Evolutionary conservation across 2,113 vertebrate species (phyloP).

Genomic region (Alethe castanea): DNA sequence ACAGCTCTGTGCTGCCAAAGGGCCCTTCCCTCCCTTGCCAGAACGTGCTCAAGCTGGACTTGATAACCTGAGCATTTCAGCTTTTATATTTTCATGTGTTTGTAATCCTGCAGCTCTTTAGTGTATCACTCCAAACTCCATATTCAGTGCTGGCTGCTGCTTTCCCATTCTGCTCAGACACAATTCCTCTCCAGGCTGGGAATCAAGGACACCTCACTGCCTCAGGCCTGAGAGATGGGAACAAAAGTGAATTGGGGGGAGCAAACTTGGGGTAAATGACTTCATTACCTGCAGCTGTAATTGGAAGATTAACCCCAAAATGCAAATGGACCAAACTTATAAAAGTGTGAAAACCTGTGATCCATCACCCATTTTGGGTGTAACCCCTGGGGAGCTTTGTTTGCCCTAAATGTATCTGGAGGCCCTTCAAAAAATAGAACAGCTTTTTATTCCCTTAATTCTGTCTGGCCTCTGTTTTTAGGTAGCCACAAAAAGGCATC

Average conservation of each 20-base stretch:
- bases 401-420: background rate
- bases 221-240: background rate
- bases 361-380: background rate
- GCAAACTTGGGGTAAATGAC: background rate
- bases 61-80: fast-evolving
- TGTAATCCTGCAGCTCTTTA: background rate
- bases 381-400: background rate
- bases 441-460: background rate
- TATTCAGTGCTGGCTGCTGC: background rate
- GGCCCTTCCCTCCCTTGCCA: fast-evolving
- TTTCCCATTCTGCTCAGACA: background rate
- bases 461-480: too few relatives aligned
- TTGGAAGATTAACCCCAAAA: background rate
- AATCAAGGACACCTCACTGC: background rate
- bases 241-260: background rate
- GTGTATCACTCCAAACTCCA: background rate
- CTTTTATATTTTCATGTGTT: fast-evolving
- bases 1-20: background rate
- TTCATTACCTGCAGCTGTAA: background rate
- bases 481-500: background rate
- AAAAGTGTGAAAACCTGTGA: fast-evolving
- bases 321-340: background rate
- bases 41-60: background rate
- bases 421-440: background rate
- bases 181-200: background rate